phyloP scores from a whole-genome alignment of 2,888 invertebrate genomes.

The Branchellion lobata region DNA sequence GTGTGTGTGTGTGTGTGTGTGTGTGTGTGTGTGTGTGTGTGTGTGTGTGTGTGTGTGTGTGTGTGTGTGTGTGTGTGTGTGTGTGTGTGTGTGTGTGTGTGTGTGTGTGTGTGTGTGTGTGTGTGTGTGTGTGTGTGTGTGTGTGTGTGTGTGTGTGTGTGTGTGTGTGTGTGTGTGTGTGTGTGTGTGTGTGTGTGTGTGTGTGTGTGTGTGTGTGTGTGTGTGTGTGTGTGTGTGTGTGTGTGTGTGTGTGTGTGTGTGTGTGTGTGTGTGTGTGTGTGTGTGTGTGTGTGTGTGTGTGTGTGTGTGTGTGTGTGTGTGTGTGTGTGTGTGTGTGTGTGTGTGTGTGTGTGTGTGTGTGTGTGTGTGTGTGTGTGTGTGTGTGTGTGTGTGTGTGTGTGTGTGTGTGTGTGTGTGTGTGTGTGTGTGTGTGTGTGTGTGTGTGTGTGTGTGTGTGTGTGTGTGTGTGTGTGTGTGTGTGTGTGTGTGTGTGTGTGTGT shows the following conservation, averaged over 20 bases:
- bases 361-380: slow-evolving; percentile 16
- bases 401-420: not conserved
- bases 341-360: not conserved
- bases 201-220: slow-evolving; percentile 29
- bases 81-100: slow-evolving; percentile 41
- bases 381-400: slow-evolving; percentile 35
- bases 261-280: slow-evolving; percentile 27
- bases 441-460: too few species aligned
- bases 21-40: slow-evolving; percentile 21
- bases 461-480: too few species aligned
- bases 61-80: slow-evolving; percentile 37
- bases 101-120: slow-evolving; percentile 36
- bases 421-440: too few species aligned
- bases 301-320: not conserved
- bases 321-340: slow-evolving; percentile 17
- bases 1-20: slow-evolving; percentile 22
- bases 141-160: not conserved
- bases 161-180: slow-evolving; percentile 18
- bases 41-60: slow-evolving; percentile 33
- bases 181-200: slow-evolving; percentile 18
- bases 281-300: slow-evolving; percentile 20
- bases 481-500: too few species aligned
- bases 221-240: slow-evolving; percentile 18
- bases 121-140: slow-evolving; percentile 38
- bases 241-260: slow-evolving; percentile 19